Evolutionary conservation across 2,888 invertebrate genomes (phyloP), one percentile per base, ranked within the genome.

Genomic region (Magallana nippona): DNA sequence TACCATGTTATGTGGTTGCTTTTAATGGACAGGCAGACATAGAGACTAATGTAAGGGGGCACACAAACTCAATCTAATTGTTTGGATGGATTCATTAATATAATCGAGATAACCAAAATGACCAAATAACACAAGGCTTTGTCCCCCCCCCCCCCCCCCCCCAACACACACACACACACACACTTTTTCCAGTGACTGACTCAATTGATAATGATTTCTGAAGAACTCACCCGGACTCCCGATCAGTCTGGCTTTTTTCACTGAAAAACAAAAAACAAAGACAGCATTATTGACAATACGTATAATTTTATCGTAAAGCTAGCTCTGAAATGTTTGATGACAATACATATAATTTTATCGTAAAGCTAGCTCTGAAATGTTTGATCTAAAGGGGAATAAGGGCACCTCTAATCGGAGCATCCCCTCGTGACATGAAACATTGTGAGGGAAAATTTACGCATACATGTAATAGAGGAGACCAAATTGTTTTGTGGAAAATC

Each of bases 231-330:
- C 97, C 96, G 96, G 96, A 94, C 96, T 96, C 95, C 97, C 97
- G 95, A 96, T 96, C 95, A 97, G 97, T 95, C 96, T 96, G 95
- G 97, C 97, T 95, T 97, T 97, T 95, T 97, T 97, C 94, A 97
- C 97, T 97, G 97, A 92, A 97, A 97, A 95, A 95, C 94, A 95
- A 94, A 94, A 93, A 94, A 94, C 88, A 88, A 89, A 89, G 83
- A 57, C 15, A 78, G 82, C 11, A 11, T 22, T 55, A 27, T 8
- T 44, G 44, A 44, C 44, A 44, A 44, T 44, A 8, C 8, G 44
- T 44, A 44, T 8, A 44, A 44, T 44, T 44, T 44, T 44, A 0
- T 44, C 44, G 0, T 44, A 44, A 44, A 44, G 44, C 5, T 44
- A 44, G 44, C 44, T 44, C 44, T 44, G 44, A 44, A 44, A 44